A percentile compares a stretch with the other conserved stretches of the same genome.
Conservation (phyloP, 2,888 invertebrate genomes). For the Dasypogon diadema region DNA sequence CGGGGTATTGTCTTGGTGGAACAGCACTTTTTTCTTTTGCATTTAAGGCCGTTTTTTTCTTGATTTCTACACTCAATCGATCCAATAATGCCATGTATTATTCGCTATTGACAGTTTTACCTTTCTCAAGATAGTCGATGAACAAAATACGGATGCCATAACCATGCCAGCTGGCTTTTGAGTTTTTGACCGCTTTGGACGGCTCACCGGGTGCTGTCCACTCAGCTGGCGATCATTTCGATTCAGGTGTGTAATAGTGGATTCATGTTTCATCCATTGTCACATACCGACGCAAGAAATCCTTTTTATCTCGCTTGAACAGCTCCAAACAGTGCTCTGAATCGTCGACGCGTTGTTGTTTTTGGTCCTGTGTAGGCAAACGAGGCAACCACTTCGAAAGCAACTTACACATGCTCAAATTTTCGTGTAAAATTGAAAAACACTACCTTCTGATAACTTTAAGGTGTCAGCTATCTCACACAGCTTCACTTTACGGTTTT, state of each 20-base stretch:
- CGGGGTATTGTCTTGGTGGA: constrained; percentile 45
- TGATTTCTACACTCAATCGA: constrained; percentile 37
- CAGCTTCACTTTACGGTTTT: too few species aligned
- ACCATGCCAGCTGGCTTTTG: background rate
- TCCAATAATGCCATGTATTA: constrained; percentile 17
- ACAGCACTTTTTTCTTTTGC: constrained; percentile 16
- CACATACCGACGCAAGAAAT: constrained; percentile 62
- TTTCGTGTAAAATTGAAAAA: constrained; percentile 58
- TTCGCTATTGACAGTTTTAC: constrained; percentile 1
- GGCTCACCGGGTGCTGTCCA: constrained; percentile 23
- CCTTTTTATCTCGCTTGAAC: constrained; percentile 61
- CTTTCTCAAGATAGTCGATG: constrained; percentile 1
- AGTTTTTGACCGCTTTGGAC: constrained; percentile 10
- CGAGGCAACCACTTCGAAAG: constrained; percentile 62
- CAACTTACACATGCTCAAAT: constrained; percentile 61
- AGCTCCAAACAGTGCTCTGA: constrained; percentile 60
- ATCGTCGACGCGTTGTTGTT: constrained; percentile 59
- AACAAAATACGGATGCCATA: background rate
- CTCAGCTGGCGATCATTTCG: constrained; percentile 57
- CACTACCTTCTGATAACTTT: too few species aligned
- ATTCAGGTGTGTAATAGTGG: constrained; percentile 61
- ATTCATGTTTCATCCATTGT: constrained; percentile 65
- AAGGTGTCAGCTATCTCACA: too few species aligned
- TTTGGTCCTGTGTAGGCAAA: constrained; percentile 61
- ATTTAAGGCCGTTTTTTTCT: constrained; percentile 21